Base-by-base conservation (phyloP, 2,797 vertebrate species). In the Menidia menidia region DNA sequence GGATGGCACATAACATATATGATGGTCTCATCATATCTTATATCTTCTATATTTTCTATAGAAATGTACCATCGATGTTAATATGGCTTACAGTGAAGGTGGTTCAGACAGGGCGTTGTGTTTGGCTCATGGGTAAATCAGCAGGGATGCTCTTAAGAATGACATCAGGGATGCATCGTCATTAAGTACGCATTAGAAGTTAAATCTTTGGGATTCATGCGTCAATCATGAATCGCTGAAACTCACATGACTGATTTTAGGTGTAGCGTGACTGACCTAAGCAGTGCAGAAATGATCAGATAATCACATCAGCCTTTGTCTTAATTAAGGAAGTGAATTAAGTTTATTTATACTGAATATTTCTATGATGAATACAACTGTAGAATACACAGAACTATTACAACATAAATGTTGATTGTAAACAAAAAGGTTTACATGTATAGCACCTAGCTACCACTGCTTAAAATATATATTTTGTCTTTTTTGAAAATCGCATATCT, bases 91-190 rank as follows among this genome's bases (percentile, higher is more conserved):
- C 57, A 45, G 68, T 31, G 16, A 31, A 47, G 45, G 52, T 51
- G 0, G 63, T 64, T 48, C 67, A 16, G 51, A 61, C 59, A n/a
- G 66, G 68, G 74, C 66, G 2, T 42, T 31, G 33, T 42, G 78
- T 84, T 81, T 85, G 77, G 77, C 77, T 67, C 41, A 15, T 5
- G 14, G 60, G 63, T 56, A 71, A 57, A 73, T 79, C 71, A 80
- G 58, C 61, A 39, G 70, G 60, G 78, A 85, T 71, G 69, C 48
- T 83, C 82, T 86, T 80, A 87, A 71, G 66, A 52, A n/a, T 88
- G 78, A 90, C 85, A 79, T 85, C 86, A 87, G 47, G 75, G 53
- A 61, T 50, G 68, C 85, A 76, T 84, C 83, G 78, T 82, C 75
- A 44, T 68, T 78, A 80, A 87, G 30, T 53, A 53, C 39, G 61